Evolutionary conservation across 2,888 invertebrate genomes (phyloP).

Genomic region (Lepidochrysops patricia): DNA sequence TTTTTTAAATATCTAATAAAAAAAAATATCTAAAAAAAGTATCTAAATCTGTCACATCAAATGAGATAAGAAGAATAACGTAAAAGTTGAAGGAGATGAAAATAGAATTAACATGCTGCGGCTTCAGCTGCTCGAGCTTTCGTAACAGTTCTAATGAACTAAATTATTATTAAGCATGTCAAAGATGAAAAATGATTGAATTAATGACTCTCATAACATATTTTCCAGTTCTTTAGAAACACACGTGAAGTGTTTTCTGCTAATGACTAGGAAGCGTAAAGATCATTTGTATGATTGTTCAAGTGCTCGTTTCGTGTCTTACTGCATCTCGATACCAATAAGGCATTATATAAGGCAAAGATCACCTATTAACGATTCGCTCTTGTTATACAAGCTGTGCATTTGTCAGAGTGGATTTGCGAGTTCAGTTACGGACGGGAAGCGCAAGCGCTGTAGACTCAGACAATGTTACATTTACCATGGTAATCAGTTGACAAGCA

Average conservation of each 20-base stretch:
- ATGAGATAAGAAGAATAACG: neutral
- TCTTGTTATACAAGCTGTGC: conserved; percentile 12
- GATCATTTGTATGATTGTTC: neutral
- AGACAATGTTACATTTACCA: conserved; percentile 48
- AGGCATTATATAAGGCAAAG: neutral
- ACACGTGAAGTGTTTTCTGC: neutral
- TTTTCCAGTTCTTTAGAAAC: neutral
- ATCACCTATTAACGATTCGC: conserved; percentile 13
- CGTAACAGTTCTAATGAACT: neutral
- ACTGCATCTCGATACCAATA: conserved; percentile 6
- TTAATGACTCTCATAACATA: neutral
- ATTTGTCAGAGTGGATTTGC: neutral
- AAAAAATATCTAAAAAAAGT: too few relatives aligned
- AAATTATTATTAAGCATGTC: neutral
- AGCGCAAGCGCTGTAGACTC: conserved; percentile 14
- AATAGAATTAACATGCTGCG: too few relatives aligned
- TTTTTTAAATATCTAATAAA: too few relatives aligned
- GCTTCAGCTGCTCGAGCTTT: too few relatives aligned
- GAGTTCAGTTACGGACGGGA: conserved; percentile 11
- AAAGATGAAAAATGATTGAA: neutral
- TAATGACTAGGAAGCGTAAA: neutral
- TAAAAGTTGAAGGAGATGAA: too few relatives aligned
- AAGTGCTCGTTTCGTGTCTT: neutral
- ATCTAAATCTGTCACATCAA: too few relatives aligned
- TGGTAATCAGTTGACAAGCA: conserved; percentile 62